Percentiles rank a stretch among this genome's conserved stretches.
Evolutionary conservation across 2,113 vertebrate species (phyloP).

Genomic region (Phainopepla nitens): DNA sequence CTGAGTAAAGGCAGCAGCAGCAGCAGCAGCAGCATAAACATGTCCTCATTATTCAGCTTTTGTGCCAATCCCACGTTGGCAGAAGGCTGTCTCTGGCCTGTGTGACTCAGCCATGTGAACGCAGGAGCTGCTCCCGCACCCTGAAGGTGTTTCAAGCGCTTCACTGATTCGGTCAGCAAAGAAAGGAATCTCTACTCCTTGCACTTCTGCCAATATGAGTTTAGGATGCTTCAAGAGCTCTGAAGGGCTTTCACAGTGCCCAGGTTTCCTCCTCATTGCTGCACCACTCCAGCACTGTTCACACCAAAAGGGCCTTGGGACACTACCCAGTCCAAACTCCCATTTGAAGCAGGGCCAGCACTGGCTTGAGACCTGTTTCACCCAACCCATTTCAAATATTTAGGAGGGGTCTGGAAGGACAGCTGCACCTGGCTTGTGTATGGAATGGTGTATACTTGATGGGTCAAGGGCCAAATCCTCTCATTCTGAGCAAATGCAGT

Average conservation of each 20-base stretch:
- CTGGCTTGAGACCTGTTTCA: background rate
- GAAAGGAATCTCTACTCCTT: background rate
- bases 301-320: background rate
- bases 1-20: background rate
- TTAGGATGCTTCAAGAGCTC: background rate
- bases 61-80: background rate
- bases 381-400: background rate
- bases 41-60: slow-evolving; percentile 35
- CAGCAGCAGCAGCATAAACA: background rate
- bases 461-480: background rate
- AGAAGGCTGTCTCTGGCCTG: background rate
- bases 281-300: background rate
- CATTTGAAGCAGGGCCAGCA: background rate
- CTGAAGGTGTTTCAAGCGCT: background rate
- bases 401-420: background rate
- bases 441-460: background rate
- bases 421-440: background rate
- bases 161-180: fast-evolving
- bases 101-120: background rate
- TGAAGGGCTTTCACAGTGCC: background rate
- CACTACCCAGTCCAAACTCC: background rate
- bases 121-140: background rate
- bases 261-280: background rate
- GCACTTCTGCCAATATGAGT: background rate
- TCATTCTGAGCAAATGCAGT: background rate